A percentile compares a stretch with the other conserved stretches of the same genome.
These are phyloP conservation scores for Euzophera pinguis DNA, from an alignment of 2,888 invertebrate genomes.

Conservation along the genomic window DNA sequence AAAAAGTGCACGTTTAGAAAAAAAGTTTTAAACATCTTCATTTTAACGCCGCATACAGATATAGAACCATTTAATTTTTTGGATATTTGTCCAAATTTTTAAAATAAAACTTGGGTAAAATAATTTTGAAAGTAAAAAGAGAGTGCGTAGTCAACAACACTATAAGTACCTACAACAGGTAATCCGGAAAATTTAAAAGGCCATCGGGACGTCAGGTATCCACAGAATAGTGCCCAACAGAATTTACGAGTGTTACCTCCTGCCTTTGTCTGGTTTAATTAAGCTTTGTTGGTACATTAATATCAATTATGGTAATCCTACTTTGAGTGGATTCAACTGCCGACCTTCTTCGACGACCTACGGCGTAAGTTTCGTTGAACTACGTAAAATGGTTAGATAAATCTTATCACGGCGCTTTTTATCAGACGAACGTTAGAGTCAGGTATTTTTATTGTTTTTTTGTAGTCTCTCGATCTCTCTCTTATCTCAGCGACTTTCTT, in stretches of 20 bases:
- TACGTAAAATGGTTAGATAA: neutral
- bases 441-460: no score
- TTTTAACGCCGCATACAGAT: no score
- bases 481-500: no score
- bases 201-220: slow-evolving; percentile 23
- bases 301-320: slow-evolving; percentile 70
- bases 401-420: no score
- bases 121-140: no score
- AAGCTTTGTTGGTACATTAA: slow-evolving; percentile 64
- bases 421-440: no score
- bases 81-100: no score
- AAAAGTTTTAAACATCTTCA: no score
- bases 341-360: slow-evolving; percentile 39
- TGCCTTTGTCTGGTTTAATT: slow-evolving; percentile 62
- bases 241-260: slow-evolving; percentile 48
- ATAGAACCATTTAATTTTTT: no score
- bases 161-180: slow-evolving; percentile 16
- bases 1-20: no score
- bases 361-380: neutral
- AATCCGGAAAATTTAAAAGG: slow-evolving; percentile 27
- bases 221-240: slow-evolving; percentile 29
- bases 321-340: slow-evolving; percentile 48
- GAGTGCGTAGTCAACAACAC: neutral
- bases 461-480: no score
- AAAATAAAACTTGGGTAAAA: no score